These are phyloP conservation scores for Sporophila hypoxantha DNA, from an alignment of 2,113 vertebrate species.

Conservation along the genomic window DNA sequence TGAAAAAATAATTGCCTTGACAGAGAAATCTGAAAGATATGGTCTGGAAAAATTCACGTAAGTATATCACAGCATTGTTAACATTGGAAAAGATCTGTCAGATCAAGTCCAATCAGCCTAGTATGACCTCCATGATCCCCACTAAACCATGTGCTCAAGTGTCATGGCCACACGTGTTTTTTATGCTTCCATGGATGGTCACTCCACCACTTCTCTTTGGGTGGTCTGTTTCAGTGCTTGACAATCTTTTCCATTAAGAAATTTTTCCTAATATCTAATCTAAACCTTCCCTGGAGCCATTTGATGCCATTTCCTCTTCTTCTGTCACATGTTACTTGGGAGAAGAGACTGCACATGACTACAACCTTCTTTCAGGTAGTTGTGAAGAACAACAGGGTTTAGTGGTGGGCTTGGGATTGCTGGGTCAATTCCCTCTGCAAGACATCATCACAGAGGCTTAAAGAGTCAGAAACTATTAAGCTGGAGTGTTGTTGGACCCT, in stretches of 20 bases:
- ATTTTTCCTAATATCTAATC: neutral
- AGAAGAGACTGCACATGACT: neutral
- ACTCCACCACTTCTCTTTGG: too few species aligned
- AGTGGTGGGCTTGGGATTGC: neutral
- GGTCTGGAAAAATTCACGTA: neutral
- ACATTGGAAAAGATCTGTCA: neutral
- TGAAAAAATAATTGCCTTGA: neutral
- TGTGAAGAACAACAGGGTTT: neutral
- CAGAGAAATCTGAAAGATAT: neutral
- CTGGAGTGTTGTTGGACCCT: neutral
- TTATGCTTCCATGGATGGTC: neutral
- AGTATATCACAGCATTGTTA: neutral
- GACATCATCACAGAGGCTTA: neutral
- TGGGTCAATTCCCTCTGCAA: neutral
- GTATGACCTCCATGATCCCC: neutral
- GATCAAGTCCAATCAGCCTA: neutral
- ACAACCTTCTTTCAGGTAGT: neutral
- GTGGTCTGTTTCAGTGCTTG: neutral
- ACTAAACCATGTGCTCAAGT: neutral
- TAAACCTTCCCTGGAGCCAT: neutral
- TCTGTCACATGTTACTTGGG: neutral
- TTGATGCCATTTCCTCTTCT: neutral
- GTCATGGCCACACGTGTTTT: fast-evolving
- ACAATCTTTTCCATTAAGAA: neutral
- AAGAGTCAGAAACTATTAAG: neutral